Base-by-base conservation (phyloP, 2,888 invertebrate species). In the Globia sparganii region DNA sequence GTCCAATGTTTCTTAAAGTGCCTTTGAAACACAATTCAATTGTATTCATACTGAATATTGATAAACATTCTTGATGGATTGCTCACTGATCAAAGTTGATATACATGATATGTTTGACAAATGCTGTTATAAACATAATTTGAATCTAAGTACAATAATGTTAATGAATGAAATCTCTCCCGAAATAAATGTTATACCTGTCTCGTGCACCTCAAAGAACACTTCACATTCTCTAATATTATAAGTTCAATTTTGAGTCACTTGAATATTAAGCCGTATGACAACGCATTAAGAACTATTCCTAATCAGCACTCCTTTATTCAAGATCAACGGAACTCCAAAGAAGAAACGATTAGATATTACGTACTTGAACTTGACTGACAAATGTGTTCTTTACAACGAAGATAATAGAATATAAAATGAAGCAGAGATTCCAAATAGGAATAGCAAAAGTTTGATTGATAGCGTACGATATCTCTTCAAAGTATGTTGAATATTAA, bases 401-500 rank as follows among this genome's bases (percentile, higher is more conserved):
- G 46, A 75, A 81, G 75, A 78, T 56, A 77, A 86, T 87, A 91
- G 87, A 87, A 87, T 77, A 83, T 76, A 90, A 87, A 88, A 84
- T 89, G 68, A 80, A 77, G 76, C 66, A 43, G 77, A 72, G 62
- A 81, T 72, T 75, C 73, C 13, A 61, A 85, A 83, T 78, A 79
- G 59, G 80, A 88, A 87, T 85, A 88, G 90, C 89, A 88, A 71
- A 89, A 86, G 88, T 93, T 92, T 95, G 95, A 95, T 95, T 94
- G 95, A 95, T 95, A 86, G 92, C 90, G 90, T 89, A 89, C 91
- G 91, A 93, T 94, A 94, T 92, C 92, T 93, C 88, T 90, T 93
- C 90, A 90, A 91, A 91, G 90, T 92, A 93, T 92, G 93, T 93
- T 91, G 92, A 94, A 94, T 94, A 94, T 93, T 93, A 94, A 94